A percentile compares a stretch with the other conserved stretches of the same genome.
Evolutionary conservation across 1,140 invertebrate species (phyloP).

Genomic region (Drosophila orosa): DNA sequence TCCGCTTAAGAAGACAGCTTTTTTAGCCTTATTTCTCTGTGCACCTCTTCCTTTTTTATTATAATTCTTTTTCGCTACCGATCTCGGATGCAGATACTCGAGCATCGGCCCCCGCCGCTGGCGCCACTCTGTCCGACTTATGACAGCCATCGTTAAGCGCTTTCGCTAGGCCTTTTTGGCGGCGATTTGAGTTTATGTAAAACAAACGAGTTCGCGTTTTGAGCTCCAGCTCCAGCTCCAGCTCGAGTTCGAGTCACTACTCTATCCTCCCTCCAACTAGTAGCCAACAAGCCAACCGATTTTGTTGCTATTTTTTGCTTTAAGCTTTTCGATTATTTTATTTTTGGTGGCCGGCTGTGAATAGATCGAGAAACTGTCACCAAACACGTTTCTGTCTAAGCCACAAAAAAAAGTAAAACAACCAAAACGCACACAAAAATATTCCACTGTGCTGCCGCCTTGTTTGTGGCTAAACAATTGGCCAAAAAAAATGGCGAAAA

Average conservation of each 20-base stretch:
- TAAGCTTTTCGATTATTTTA: slow-evolving; percentile 23
- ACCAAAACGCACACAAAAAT: slow-evolving; percentile 46
- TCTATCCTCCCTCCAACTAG: slow-evolving; percentile 42
- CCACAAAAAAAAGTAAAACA: slow-evolving; percentile 2
- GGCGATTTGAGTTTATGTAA: slow-evolving; percentile 72
- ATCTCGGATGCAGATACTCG: slow-evolving; percentile 39
- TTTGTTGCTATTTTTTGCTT: slow-evolving; percentile 27
- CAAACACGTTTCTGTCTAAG: slow-evolving; percentile 51
- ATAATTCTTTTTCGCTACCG: slow-evolving; percentile 28
- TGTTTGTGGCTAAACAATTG: slow-evolving; percentile 70
- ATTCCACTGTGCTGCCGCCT: slow-evolving; percentile 67
- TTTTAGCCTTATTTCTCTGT: slow-evolving; percentile 1
- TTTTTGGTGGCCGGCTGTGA: slow-evolving; percentile 51
- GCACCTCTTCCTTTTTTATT: slow-evolving; percentile 6
- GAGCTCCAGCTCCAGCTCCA: slow-evolving; percentile 35
- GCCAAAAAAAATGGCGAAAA: slow-evolving; percentile 48
- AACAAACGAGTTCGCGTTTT: slow-evolving; percentile 78
- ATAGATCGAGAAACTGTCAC: slow-evolving; percentile 75
- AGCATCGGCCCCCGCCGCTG: slow-evolving; percentile 33
- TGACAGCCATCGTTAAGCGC: slow-evolving; percentile 54
- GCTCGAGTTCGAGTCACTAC: slow-evolving; percentile 53
- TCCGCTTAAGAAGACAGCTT: background rate
- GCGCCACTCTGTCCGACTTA: slow-evolving; percentile 64
- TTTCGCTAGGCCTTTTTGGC: slow-evolving; percentile 75
- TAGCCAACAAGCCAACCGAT: slow-evolving; percentile 49